Evolutionary conservation across 2,888 invertebrate species (phyloP), one percentile per base, ranked within the genome.

Genomic region (Agonopterix alstromeriana): DNA sequence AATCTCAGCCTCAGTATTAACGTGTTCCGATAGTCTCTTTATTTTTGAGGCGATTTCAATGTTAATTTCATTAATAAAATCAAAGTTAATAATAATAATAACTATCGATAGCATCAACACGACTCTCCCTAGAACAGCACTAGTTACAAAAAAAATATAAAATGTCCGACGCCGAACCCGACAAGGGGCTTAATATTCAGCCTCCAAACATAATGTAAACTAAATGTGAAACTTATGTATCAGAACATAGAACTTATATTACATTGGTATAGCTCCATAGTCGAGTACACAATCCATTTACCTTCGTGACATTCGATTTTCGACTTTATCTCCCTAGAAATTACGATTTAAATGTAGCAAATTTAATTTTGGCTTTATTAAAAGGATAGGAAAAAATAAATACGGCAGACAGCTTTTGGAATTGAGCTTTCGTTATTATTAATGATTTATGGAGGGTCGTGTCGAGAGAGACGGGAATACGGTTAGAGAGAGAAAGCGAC

Each of bases 121-220:
- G 46, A 36, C 52, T 52, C 55, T 8, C 12, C 57, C 27, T 63
- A 56, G 57, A 69, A 38, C 38, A 59, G 42, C 63, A 57, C 66
- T 57, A 61, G 51, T 48, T 61, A 67, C 65, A 78, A 77, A 77
- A 75, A 69, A 70, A 63, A 53, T 9, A 10, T 65, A 74, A 79
- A 73, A 82, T 81, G 83, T 80, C 82, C 63, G 77, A 76, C 73
- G 63, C 61, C 64, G 58, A 27, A 27, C 49, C 52, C 50, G 49
- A 49, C 56, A 54, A 57, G 60, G 61, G 61, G 64, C 58, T 61
- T 58, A 57, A 51, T 50, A 57, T 51, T 50, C 54, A 57, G 48
- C 46, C 49, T 49, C 10, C 8, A 47, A 41, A 42, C 11, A 42
- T 43, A 43, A 43, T 47, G 42, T 44, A 40, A 40, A 44, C 35